Evolutionary conservation across 2,797 vertebrate species (phyloP), one percentile per base, ranked within the genome.

Genomic region (Myripristis murdjan): DNA sequence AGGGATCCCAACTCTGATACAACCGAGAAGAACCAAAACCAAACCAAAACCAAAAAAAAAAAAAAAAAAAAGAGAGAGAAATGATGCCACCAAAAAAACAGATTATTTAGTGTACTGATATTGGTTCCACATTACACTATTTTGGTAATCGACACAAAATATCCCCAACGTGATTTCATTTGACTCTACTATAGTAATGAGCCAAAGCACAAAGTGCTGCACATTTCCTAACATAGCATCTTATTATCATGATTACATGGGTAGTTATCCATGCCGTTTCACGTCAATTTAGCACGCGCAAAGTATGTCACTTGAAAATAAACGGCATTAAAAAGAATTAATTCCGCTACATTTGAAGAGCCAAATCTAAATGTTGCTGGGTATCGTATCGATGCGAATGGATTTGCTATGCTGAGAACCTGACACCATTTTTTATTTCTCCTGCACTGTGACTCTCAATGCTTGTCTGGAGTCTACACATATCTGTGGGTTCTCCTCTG

Each of bases 381-480:
- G 71, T 83, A 81, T 81, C 28, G 26, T 70, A 70, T 75, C 77
- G 56, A 76, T 82, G 77, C 56, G 39, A 83, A 83, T 84, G 56
- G 78, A 79, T 90, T 85, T 79, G 83, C 70, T 69, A 81, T 70
- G 84, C 80, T 67, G 73, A 72, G 73, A 83, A 68, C 72, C 12
- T 68, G 76, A 82, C 71, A 80, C 70, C 15, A 49, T 73, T 53
- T 71, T 41, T 52, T 44, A n/a, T 53, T 24, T 51, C 58, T 85
- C 56, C 79, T 86, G 85, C 89, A 91, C 91, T 90, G 91, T 91
- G 90, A 91, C 77, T 89, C 31, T 77, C 68, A 77, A 77, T 70
- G 83, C 84, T 87, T 6, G 72, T 82, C 33, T 77, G 78, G 84
- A 79, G 82, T 87, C 35, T 66, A 77, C 78, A 77, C 87, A 51